These are phyloP conservation scores for Zaprionus nigranus DNA, from an alignment of 1,140 invertebrate species.

Conservation along the genomic window DNA sequence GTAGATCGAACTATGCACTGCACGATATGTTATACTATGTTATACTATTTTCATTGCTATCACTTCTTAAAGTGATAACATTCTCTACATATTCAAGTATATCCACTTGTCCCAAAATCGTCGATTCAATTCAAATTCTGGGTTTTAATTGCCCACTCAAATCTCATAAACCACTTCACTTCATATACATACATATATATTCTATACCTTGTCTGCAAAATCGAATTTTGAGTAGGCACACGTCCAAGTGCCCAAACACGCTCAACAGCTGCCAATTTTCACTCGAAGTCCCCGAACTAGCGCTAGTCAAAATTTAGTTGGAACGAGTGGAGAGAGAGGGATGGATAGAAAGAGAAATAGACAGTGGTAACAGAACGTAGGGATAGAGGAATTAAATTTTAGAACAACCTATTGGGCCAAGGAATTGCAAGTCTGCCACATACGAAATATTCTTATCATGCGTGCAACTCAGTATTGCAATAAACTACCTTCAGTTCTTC, in stretches of 20 bases:
- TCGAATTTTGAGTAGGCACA: background rate
- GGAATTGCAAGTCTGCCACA: background rate
- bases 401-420: background rate
- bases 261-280: background rate
- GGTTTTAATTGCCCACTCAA: too few relatives aligned
- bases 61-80: too few relatives aligned
- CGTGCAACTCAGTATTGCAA: constrained; percentile 35
- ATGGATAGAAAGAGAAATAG: background rate
- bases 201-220: background rate
- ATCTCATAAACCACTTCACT: background rate
- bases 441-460: constrained; percentile 7
- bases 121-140: too few relatives aligned
- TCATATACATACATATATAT: too few relatives aligned
- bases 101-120: too few relatives aligned
- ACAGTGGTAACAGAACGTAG: background rate
- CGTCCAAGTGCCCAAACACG: too few relatives aligned
- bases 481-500: background rate
- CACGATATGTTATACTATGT: too few relatives aligned
- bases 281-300: background rate
- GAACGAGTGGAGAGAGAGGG: background rate
- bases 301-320: too few relatives aligned
- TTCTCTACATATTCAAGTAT: too few relatives aligned
- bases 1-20: too few relatives aligned
- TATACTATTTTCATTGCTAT: too few relatives aligned
- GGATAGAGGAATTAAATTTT: background rate